Conservation (phyloP, 2,888 invertebrate species). For the Crepidodera aurea region DNA sequence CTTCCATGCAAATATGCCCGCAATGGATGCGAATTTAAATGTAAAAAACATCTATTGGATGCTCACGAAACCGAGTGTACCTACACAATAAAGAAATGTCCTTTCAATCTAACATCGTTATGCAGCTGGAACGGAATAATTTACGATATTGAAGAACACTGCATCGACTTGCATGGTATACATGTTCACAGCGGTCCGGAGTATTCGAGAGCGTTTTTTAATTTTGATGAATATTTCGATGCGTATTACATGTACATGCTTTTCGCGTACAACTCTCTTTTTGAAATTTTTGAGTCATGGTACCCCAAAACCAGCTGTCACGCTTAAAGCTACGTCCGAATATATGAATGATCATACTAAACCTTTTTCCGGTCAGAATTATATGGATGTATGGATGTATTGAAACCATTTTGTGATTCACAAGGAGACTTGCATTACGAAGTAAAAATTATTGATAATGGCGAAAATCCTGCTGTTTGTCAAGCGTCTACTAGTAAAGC, state of each 20-base stretch:
- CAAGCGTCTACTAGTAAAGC: slow-evolving; percentile 3
- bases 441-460: background rate
- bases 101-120: background rate
- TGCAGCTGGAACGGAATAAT: slow-evolving; percentile 17
- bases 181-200: background rate
- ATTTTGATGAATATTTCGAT: background rate
- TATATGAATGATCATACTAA: background rate
- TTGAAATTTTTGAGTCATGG: slow-evolving; percentile 4
- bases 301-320: background rate
- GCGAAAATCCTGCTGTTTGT: background rate
- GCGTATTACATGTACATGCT: background rate
- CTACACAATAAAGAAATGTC: slow-evolving; percentile 22
- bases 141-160: slow-evolving; percentile 10
- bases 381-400: slow-evolving; percentile 3
- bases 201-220: background rate
- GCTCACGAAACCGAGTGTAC: slow-evolving; percentile 41
- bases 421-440: slow-evolving; percentile 9
- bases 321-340: background rate
- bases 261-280: slow-evolving; percentile 1
- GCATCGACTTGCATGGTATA: background rate
- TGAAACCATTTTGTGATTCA: background rate
- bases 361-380: background rate
- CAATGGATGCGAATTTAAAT: slow-evolving; percentile 37
- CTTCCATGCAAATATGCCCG: slow-evolving; percentile 41
- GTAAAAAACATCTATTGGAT: slow-evolving; percentile 29